Base-by-base conservation (phyloP, 2,113 vertebrate genomes). In the Dascyllus trimaculatus region DNA sequence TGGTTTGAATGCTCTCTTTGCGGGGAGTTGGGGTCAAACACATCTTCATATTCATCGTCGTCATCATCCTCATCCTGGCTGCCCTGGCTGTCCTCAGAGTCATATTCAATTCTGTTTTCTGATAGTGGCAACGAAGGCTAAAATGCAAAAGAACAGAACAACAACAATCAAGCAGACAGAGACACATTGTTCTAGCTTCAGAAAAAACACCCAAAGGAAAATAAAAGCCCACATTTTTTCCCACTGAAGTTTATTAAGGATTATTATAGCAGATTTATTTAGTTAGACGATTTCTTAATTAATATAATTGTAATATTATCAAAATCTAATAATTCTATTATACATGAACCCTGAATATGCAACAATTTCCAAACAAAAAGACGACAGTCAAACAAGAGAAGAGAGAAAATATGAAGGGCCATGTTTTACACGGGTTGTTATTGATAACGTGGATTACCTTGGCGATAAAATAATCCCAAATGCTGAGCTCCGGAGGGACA, bases 391-490 rank as follows among this genome's bases (percentile, higher is more conserved):
- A 18, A 40, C 21, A 40, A 40, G 9, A 40, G 13, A 40, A 40
- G 13, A n/a, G n/a, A n/a, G n/a, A 29, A 29, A 5, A 29, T 29
- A 29, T 29, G 29, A 29, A 29, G 29, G 29, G 29, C 7, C 32
- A 43, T 43, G 40, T 43, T 43, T 62, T 1, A 32, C 32, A 35
- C 7, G 32, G 32, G 17, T 25, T 7, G 11, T 14, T 38, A 43
- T 5, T 19, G 8, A 63, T 78, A n/a, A 25, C 40, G 2, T 78
- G 26, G 32, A 17, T 82, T 95, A 99, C 98, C 97, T 99, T 99
- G 60, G 97, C 95, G 73, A 99, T 97, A 66, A 99, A 99, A 85
- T 97, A 99, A 93, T 99, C 98, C 98, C 98, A 99, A 91, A 99
- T 97, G 89, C 98, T 99, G 84, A 99, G 96, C 69, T 98, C 97